Percentiles rank a stretch among this genome's conserved stretches.
These are phyloP conservation scores for Scaptomyza pallida DNA, from an alignment of 1,140 invertebrate genomes.

Conservation along the genomic window DNA sequence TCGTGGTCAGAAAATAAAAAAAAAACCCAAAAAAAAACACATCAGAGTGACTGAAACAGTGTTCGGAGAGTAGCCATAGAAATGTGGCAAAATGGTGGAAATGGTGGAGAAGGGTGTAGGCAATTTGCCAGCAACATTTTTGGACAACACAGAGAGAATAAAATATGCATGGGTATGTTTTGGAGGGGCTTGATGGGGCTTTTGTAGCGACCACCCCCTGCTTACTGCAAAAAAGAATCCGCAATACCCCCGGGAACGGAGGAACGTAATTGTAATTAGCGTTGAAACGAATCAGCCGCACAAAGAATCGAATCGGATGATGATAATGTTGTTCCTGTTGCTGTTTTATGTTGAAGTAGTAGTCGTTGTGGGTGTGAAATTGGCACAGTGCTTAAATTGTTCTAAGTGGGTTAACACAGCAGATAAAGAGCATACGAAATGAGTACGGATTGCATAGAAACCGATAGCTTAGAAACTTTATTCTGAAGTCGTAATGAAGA, in stretches of 20 bases:
- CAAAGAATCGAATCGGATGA: constrained; percentile 47
- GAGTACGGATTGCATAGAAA: background rate
- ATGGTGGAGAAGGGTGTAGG: constrained; percentile 17
- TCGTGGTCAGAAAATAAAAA: constrained; percentile 16
- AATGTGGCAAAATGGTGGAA: constrained; percentile 7
- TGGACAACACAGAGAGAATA: constrained; percentile 44
- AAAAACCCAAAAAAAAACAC: constrained; percentile 11
- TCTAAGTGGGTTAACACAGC: constrained; percentile 67
- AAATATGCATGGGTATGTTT: constrained; percentile 77
- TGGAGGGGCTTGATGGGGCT: constrained; percentile 41
- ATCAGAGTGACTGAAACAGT: background rate
- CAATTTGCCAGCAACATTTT: constrained; percentile 42
- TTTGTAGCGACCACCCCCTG: constrained; percentile 23
- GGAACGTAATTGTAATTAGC: constrained; percentile 72
- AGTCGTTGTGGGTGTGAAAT: constrained; percentile 46
- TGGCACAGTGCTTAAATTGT: constrained; percentile 52
- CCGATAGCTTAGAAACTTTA: background rate
- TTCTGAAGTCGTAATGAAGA: background rate
- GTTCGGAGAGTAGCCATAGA: constrained; percentile 7
- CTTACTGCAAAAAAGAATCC: background rate
- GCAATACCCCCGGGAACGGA: constrained; percentile 28
- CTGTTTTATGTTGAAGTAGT: no score
- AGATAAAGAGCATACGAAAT: constrained; percentile 64
- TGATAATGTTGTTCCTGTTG: background rate
- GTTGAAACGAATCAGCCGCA: constrained; percentile 49